These are phyloP conservation scores for Parasteatoda tepidariorum DNA, from an alignment of 1,140 invertebrate genomes.

Conservation along the genomic window DNA sequence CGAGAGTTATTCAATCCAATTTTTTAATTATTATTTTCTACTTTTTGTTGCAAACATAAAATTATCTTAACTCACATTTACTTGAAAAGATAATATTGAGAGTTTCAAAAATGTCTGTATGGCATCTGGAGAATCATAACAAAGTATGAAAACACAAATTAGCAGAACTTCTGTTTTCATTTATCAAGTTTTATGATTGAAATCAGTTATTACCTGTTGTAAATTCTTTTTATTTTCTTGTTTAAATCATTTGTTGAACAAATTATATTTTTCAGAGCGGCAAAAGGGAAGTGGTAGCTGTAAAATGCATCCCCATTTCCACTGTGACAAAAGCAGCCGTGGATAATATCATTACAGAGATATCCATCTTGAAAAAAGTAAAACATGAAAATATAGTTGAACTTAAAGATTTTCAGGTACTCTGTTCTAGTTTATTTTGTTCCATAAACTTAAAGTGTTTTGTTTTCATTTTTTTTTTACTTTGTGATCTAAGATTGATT, in stretches of 20 bases:
- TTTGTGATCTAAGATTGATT: no score
- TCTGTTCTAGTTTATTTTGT: constrained; percentile 9
- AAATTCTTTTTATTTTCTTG: no score
- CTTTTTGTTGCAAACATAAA: neutral
- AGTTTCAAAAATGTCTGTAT: no score
- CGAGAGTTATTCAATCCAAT: no score
- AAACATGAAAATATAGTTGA: constrained; percentile 87
- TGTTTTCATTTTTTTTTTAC: no score
- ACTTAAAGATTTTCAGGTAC: constrained; percentile 81
- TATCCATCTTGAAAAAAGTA: constrained; percentile 83
- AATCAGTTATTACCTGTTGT: no score
- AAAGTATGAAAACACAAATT: no score
- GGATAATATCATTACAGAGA: constrained; percentile 88
- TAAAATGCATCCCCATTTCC: constrained; percentile 85
- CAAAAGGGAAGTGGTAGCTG: constrained; percentile 77
- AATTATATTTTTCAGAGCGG: constrained; percentile 71
- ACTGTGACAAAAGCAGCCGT: constrained; percentile 79
- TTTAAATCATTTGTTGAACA: neutral
- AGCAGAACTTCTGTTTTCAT: no score
- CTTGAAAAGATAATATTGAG: no score
- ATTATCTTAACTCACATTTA: neutral
- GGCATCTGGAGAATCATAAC: no score
- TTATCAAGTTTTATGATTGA: no score
- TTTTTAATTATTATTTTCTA: neutral
- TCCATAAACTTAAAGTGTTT: no score